phyloP scores from a whole-genome alignment of 2,113 vertebrate genomes.

The Perca schrenkii region DNA sequence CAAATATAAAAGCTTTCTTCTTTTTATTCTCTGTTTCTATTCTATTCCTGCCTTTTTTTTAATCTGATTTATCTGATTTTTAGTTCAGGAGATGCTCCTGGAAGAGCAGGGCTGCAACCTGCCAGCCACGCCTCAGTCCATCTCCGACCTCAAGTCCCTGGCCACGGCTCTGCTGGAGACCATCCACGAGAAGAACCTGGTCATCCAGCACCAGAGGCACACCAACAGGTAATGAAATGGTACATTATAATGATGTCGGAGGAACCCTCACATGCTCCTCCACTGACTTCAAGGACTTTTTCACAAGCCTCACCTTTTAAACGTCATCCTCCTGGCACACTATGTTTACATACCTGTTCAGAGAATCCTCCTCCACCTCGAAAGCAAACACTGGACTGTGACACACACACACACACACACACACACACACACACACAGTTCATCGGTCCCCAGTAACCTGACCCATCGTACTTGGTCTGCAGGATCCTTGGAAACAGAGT shows the following conservation, averaged over 20 bases:
- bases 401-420: neutral
- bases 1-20: neutral
- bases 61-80: neutral
- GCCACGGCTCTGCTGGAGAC: slow-evolving; percentile 79
- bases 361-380: slow-evolving; percentile 56
- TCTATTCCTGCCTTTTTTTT: neutral
- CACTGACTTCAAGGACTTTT: accelerated
- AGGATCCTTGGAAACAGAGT: slow-evolving; percentile 97
- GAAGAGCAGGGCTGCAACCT: slow-evolving; percentile 79
- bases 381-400: slow-evolving; percentile 63
- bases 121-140: slow-evolving; percentile 78
- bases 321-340: neutral
- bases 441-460: neutral
- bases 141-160: slow-evolving; percentile 78
- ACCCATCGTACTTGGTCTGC: slow-evolving; percentile 9
- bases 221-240: slow-evolving; percentile 70
- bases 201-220: slow-evolving; percentile 82
- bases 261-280: neutral
- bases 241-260: neutral
- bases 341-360: slow-evolving; percentile 46
- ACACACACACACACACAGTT: neutral
- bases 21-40: neutral
- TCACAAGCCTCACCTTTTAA: neutral
- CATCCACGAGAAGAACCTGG: slow-evolving; percentile 81
- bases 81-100: slow-evolving; percentile 79